A percentile compares a stretch with the other conserved stretches of the same genome.
These are phyloP conservation scores for Anoura caudifer DNA, from an alignment of 2,113 vertebrate genomes.

Conservation along the genomic window DNA sequence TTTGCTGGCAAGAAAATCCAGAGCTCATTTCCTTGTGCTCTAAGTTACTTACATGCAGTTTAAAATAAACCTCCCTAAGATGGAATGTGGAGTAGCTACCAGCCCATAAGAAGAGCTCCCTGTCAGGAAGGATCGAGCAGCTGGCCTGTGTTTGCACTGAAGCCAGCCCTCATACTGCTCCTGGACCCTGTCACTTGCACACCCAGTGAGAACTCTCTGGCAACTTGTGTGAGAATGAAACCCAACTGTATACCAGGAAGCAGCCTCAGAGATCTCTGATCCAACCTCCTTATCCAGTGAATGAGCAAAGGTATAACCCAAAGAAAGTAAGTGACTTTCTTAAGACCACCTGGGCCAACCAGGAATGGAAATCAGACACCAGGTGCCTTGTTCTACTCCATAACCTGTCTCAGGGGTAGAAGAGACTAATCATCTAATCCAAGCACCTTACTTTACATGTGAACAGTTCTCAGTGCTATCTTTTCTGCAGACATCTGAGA, in stretches of 20 bases:
- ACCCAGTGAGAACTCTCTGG: not conserved
- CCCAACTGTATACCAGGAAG: not conserved
- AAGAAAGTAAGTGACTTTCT: not conserved
- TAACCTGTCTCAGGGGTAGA: not conserved
- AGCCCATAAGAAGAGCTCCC: not conserved
- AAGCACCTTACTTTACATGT: not conserved
- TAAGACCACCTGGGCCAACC: not conserved
- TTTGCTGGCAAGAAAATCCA: not conserved
- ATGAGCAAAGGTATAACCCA: not conserved
- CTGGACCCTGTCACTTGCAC: not conserved
- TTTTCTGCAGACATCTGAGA: not conserved
- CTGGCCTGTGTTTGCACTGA: not conserved
- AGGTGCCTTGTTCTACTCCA: not conserved
- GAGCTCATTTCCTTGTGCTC: not conserved
- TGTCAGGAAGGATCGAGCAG: not conserved
- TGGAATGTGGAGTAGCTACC: not conserved
- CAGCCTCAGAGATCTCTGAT: not conserved
- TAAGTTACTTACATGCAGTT: not conserved
- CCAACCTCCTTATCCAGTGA: not conserved
- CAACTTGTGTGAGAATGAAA: not conserved
- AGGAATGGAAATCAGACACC: not conserved
- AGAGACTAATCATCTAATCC: not conserved
- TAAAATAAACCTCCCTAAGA: not conserved
- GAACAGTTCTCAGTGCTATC: not conserved
- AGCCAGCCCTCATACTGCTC: not conserved